Evolutionary conservation across 2,888 invertebrate species (phyloP).

Genomic region (Rotaria sp.): DNA sequence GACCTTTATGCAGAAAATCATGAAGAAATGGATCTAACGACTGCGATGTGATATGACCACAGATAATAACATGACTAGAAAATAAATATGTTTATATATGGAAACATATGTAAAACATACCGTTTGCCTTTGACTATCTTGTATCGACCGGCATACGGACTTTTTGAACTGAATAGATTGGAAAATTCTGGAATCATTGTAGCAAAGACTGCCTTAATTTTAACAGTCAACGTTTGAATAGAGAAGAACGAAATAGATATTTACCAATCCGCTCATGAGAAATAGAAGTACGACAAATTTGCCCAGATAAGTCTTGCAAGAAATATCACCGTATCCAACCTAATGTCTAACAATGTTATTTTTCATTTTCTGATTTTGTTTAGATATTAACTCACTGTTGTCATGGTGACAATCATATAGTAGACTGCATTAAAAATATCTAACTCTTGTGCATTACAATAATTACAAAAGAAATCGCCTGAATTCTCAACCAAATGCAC

Average conservation of each 20-base stretch:
- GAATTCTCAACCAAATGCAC: constrained; percentile 83
- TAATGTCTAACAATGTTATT: not conserved
- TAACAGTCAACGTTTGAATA: no score
- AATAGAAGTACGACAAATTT: not conserved
- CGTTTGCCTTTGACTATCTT: constrained; percentile 99
- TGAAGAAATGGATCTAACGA: constrained; percentile 99
- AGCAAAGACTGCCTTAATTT: constrained; percentile 93
- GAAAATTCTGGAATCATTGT: constrained; percentile 99
- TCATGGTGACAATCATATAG: constrained; percentile 95
- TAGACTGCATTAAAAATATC: constrained; percentile 99
- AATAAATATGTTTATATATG: not conserved
- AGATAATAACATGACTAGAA: constrained; percentile 95
- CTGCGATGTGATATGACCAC: constrained; percentile 99
- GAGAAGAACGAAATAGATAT: constrained; percentile 55
- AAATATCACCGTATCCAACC: constrained; percentile 18
- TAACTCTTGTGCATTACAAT: constrained; percentile 53
- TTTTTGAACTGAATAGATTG: constrained; percentile 96
- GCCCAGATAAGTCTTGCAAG: constrained; percentile 2
- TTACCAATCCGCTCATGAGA: constrained; percentile 93
- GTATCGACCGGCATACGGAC: constrained; percentile 99
- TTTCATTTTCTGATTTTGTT: no score
- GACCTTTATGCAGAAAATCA: constrained; percentile 99
- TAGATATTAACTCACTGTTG: not conserved
- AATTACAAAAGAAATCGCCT: constrained; percentile 27
- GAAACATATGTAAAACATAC: constrained; percentile 59